Conservation (phyloP, 1,140 invertebrate genomes). For the Nasonia longicornis region DNA sequence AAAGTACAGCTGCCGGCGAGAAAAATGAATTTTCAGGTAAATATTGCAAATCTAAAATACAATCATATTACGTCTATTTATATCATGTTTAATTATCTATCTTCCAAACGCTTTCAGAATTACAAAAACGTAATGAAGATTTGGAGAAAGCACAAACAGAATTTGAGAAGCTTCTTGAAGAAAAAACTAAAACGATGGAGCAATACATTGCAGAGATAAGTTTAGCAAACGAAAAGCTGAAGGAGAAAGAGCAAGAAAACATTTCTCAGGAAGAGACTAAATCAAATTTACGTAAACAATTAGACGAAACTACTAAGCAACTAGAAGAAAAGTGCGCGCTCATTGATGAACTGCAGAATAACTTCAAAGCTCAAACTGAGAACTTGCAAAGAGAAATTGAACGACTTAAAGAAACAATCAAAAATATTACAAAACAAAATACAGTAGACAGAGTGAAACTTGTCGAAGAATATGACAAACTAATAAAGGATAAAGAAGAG, state of each 20-base stretch:
- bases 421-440: slow-evolving; percentile 54
- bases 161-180: slow-evolving; percentile 61
- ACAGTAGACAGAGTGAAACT: slow-evolving; percentile 52
- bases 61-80: not conserved
- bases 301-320: slow-evolving; percentile 50
- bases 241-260: slow-evolving; percentile 69
- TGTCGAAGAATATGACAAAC: slow-evolving; percentile 53
- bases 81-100: not conserved
- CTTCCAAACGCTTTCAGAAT: slow-evolving; percentile 23
- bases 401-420: slow-evolving; percentile 61
- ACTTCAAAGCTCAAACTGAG: slow-evolving; percentile 56
- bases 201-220: slow-evolving; percentile 65
- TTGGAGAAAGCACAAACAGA: slow-evolving; percentile 57
- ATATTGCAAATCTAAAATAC: not conserved
- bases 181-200: slow-evolving; percentile 63
- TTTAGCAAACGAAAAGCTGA: slow-evolving; percentile 67
- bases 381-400: slow-evolving; percentile 63
- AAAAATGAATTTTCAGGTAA: slow-evolving; percentile 47
- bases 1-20: slow-evolving; percentile 49
- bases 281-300: slow-evolving; percentile 58
- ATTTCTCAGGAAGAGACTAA: slow-evolving; percentile 67
- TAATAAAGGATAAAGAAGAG: slow-evolving; percentile 58
- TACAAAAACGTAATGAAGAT: slow-evolving; percentile 55
- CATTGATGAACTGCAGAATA: slow-evolving; percentile 60
- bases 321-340: slow-evolving; percentile 57